These are phyloP conservation scores for Apeira syringaria DNA, from an alignment of 2,888 invertebrate species.

Conservation along the genomic window DNA sequence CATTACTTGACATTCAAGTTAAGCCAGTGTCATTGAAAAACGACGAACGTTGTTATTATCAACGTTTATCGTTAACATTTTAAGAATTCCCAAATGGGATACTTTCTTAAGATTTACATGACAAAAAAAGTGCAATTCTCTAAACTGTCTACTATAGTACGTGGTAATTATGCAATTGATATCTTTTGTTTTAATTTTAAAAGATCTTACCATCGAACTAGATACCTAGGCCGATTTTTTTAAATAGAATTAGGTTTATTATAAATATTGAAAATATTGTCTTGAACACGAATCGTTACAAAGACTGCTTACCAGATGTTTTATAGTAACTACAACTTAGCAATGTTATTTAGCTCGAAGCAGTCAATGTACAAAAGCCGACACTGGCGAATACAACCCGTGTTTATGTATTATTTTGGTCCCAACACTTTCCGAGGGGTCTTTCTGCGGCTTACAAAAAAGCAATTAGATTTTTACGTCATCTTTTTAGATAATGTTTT, in stretches of 20 bases:
- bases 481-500: too few species aligned
- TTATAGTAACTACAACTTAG: not conserved
- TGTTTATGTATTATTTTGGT: slow-evolving; percentile 59
- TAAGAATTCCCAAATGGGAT: slow-evolving; percentile 27
- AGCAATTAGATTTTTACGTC: too few species aligned
- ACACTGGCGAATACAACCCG: slow-evolving; percentile 39
- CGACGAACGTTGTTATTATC: slow-evolving; percentile 16
- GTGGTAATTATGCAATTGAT: slow-evolving; percentile 3
- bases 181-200: slow-evolving; percentile 7
- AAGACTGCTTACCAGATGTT: slow-evolving; percentile 28
- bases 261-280: slow-evolving; percentile 47
- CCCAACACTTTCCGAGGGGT: slow-evolving; percentile 68
- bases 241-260: slow-evolving; percentile 38
- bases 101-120: slow-evolving; percentile 3
- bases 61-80: slow-evolving; percentile 16
- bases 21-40: slow-evolving; percentile 34
- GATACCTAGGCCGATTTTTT: slow-evolving; percentile 38
- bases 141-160: not conserved
- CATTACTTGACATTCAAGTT: slow-evolving; percentile 12
- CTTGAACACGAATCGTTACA: slow-evolving; percentile 44
- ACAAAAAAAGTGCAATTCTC: slow-evolving; percentile 4
- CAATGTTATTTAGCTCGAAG: slow-evolving; percentile 18
- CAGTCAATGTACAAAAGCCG: slow-evolving; percentile 37
- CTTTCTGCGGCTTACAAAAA: slow-evolving; percentile 21
- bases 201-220: slow-evolving; percentile 14